A percentile compares a stretch with the other conserved stretches of the same genome.
These are phyloP conservation scores for Tinamus guttatus DNA, from an alignment of 2,113 vertebrate genomes.

Conservation along the genomic window DNA sequence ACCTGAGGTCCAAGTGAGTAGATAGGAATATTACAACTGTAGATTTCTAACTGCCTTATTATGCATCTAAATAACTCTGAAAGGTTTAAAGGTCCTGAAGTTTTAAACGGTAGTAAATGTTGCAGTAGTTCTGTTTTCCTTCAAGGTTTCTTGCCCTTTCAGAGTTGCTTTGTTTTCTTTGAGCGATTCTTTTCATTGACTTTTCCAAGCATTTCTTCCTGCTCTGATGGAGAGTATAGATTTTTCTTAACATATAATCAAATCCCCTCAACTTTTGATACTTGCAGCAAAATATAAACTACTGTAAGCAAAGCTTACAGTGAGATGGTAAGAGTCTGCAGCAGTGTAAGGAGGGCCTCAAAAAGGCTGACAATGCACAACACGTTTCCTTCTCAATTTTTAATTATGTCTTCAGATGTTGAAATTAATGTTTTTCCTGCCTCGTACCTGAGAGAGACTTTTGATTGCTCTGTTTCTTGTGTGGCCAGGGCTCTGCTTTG, in stretches of 20 bases:
- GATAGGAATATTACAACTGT: not conserved
- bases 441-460: not conserved
- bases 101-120: not conserved
- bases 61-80: not conserved
- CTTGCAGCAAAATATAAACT: not conserved
- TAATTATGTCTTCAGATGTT: not conserved
- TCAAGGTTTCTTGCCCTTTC: fast-evolving
- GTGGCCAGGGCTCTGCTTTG: not conserved
- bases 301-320: not conserved
- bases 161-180: too few relatives aligned
- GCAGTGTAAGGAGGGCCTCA: not conserved
- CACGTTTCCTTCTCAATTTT: not conserved
- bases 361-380: not conserved
- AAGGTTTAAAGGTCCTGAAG: not conserved
- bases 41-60: not conserved
- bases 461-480: not conserved
- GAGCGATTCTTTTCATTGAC: not conserved
- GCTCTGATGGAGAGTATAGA: fast-evolving
- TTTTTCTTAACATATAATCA: not conserved
- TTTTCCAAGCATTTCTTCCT: not conserved
- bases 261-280: not conserved
- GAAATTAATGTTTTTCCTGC: not conserved
- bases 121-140: not conserved
- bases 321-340: not conserved
- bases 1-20: not conserved